These are phyloP conservation scores for Drosophila erecta DNA, from an alignment of 1,140 invertebrate species.

Conservation along the genomic window DNA sequence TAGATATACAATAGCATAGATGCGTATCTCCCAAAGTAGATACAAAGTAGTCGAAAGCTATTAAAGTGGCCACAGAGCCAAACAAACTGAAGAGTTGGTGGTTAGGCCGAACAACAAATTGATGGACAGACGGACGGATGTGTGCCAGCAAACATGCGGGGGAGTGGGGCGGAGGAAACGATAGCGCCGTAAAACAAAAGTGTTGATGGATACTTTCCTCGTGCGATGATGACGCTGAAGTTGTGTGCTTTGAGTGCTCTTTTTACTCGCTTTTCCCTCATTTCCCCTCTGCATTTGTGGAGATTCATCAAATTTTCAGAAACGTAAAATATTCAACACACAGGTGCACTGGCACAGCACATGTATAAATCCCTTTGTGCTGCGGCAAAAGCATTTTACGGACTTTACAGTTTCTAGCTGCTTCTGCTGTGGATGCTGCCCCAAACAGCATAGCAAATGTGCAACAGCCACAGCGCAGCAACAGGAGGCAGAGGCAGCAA, in stretches of 20 bases:
- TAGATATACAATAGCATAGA: slow-evolving; percentile 14
- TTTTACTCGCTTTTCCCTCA: slow-evolving; percentile 3
- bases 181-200: slow-evolving; percentile 74
- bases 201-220: slow-evolving; percentile 81
- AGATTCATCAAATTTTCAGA: slow-evolving; percentile 82
- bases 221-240: slow-evolving; percentile 71
- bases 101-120: slow-evolving; percentile 74
- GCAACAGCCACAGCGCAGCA: slow-evolving; percentile 39
- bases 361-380: slow-evolving; percentile 72
- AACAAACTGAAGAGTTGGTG: slow-evolving; percentile 67
- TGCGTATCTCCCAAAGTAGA: slow-evolving; percentile 73
- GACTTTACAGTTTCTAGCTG: slow-evolving; percentile 77
- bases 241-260: slow-evolving; percentile 63
- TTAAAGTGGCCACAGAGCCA: slow-evolving; percentile 76
- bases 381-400: slow-evolving; percentile 79
- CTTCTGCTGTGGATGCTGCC: slow-evolving; percentile 36
- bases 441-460: slow-evolving; percentile 79
- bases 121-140: slow-evolving; percentile 59
- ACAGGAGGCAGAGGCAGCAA: slow-evolving; percentile 15
- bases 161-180: slow-evolving; percentile 1
- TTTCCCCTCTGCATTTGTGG: slow-evolving; percentile 61
- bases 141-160: slow-evolving; percentile 67
- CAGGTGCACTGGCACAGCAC: slow-evolving; percentile 19
- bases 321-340: slow-evolving; percentile 78
- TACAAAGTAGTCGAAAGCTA: slow-evolving; percentile 74